A percentile compares a stretch with the other conserved stretches of the same genome.
Evolutionary conservation across 1,140 invertebrate species (phyloP).

Genomic region (Papilio polyxenes): DNA sequence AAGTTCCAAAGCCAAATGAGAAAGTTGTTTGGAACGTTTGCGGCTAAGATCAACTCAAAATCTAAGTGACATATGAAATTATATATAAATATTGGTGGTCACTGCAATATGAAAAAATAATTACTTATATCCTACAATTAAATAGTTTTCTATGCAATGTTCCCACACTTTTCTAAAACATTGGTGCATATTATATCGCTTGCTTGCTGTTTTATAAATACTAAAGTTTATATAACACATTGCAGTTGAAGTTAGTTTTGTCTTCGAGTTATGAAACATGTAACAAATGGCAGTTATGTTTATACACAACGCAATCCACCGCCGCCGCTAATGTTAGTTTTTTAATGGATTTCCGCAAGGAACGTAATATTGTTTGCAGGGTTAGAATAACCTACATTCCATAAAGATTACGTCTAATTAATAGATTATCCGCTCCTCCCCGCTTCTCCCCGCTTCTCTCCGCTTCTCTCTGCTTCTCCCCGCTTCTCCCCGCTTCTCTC

Average conservation of each 20-base stretch:
- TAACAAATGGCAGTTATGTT: background rate
- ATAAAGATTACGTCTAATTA: background rate
- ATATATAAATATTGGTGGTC: no score
- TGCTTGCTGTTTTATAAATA: slow-evolving; percentile 2
- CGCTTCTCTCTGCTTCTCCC: no score
- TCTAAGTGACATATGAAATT: background rate
- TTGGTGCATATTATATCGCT: background rate
- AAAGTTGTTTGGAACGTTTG: background rate
- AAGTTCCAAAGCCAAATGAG: background rate
- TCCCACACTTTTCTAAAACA: background rate
- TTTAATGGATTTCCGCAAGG: slow-evolving; percentile 11
- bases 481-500: no score
- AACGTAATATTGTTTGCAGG: background rate
- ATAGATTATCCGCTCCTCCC: background rate
- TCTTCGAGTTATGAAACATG: background rate
- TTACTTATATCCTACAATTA: background rate
- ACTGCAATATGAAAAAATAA: no score
- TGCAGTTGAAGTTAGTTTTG: background rate
- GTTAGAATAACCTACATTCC: slow-evolving; percentile 13
- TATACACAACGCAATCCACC: background rate
- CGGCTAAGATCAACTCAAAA: background rate
- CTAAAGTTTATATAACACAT: background rate
- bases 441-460: background rate
- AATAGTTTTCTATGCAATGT: background rate
- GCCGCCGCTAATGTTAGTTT: background rate